phyloP scores from a whole-genome alignment of 2,113 vertebrate species.

The Tragelaphus buxtoni region DNA sequence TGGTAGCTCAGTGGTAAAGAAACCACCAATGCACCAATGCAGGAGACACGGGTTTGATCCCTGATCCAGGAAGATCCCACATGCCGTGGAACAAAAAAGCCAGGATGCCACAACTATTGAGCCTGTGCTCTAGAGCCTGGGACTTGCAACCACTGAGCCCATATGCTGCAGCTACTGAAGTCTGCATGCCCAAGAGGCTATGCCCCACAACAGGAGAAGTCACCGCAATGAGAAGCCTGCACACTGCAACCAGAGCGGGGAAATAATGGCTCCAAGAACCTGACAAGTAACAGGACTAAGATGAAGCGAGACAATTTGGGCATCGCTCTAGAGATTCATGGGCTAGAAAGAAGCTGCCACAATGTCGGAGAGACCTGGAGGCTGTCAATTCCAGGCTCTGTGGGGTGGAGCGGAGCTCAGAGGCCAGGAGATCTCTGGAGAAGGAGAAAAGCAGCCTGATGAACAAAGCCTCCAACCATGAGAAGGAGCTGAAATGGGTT shows the following conservation, averaged over 20 bases:
- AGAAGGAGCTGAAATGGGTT: not conserved
- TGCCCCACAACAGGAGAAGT: not conserved
- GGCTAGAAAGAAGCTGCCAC: not conserved
- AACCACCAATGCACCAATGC: not conserved
- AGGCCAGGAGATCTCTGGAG: not conserved
- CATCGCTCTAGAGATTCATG: not conserved
- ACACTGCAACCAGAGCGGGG: not conserved
- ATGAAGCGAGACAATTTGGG: not conserved
- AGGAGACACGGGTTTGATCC: not conserved
- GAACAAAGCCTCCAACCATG: not conserved
- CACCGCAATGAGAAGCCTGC: not conserved
- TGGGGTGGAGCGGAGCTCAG: not conserved
- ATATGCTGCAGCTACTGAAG: not conserved
- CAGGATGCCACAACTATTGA: not conserved
- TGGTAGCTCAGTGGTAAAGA: not conserved
- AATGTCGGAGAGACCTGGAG: not conserved
- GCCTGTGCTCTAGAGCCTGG: not conserved
- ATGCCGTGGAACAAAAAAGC: not conserved
- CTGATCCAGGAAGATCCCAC: not conserved
- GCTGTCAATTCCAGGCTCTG: not conserved
- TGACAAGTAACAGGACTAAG: not conserved
- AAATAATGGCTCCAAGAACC: not conserved
- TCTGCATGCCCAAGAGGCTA: not conserved
- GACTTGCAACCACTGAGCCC: not conserved
- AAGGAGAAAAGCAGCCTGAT: not conserved